Percentiles rank a stretch among this genome's conserved stretches.
These are phyloP conservation scores for Isurus oxyrinchus DNA, from an alignment of 2,113 vertebrate genomes.

Conservation along the genomic window DNA sequence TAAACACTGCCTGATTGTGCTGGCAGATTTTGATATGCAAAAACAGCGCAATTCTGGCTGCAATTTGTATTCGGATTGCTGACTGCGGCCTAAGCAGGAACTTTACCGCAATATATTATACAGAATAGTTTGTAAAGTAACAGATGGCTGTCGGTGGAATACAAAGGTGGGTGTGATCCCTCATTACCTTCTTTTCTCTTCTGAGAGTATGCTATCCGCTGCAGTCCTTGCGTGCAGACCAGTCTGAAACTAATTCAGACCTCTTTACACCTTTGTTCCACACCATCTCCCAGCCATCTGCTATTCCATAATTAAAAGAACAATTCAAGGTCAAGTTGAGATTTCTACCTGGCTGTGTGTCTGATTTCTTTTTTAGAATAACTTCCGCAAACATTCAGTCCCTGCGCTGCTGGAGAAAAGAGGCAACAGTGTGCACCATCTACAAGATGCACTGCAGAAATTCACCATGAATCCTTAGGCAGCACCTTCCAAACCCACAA, in stretches of 20 bases:
- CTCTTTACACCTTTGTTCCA: neutral
- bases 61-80: neutral
- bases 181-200: neutral
- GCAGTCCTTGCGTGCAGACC: neutral
- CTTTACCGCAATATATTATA: neutral
- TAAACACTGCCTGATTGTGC: neutral
- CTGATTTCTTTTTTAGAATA: neutral
- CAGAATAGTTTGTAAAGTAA: neutral
- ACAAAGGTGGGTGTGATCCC: neutral
- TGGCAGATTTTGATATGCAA: neutral
- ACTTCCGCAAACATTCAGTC: neutral
- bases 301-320: neutral
- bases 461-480: no score
- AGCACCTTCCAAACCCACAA: no score
- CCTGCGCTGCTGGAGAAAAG: no score
- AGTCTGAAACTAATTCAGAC: neutral
- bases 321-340: neutral
- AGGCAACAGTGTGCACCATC: no score
- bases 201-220: no score
- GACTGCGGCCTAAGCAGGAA: neutral
- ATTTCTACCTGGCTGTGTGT: neutral
- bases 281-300: neutral
- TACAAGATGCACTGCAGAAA: no score
- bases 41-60: neutral
- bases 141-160: neutral